phyloP scores from a whole-genome alignment of 2,113 vertebrate genomes.

The Brienomyrus longianalis region DNA sequence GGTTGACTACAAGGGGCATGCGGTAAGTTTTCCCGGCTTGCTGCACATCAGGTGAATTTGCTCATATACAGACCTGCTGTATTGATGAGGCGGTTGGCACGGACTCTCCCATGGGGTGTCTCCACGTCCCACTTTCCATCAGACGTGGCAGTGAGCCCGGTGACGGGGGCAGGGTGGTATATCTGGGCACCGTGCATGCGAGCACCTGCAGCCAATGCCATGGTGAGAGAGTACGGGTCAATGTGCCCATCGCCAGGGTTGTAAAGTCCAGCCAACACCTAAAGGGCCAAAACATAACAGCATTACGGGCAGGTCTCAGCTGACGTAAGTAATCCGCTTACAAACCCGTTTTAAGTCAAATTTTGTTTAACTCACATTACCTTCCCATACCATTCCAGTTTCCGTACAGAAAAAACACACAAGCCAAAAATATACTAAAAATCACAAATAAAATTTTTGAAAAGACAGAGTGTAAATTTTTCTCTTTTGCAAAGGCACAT shows the following conservation, averaged over 20 bases:
- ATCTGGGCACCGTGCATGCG: constrained; percentile 89
- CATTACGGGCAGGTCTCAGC: neutral
- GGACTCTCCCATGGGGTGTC: constrained; percentile 77
- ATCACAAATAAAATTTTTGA: neutral
- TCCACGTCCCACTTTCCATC: constrained; percentile 88
- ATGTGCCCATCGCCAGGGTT: constrained; percentile 95
- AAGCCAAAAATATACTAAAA: neutral
- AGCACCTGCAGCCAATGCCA: constrained; percentile 93
- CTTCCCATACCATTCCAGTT: neutral
- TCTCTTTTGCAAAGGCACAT: neutral
- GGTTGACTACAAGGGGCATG: neutral
- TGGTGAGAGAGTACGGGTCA: constrained; percentile 96
- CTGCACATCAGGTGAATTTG: neutral
- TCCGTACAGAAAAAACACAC: neutral
- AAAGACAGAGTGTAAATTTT: neutral
- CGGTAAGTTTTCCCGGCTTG: neutral
- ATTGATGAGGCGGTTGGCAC: constrained; percentile 82
- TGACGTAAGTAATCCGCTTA: neutral
- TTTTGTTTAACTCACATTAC: neutral
- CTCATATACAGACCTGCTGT: constrained; percentile 45
- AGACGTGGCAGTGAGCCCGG: constrained; percentile 57
- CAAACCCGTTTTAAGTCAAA: neutral
- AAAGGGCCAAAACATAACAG: neutral
- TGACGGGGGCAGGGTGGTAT: constrained; percentile 78
- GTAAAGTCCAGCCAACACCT: constrained; percentile 90